Evolutionary conservation across 2,113 vertebrate species (phyloP), one percentile per base, ranked within the genome.

Genomic region (Cryptotis parvus): DNA sequence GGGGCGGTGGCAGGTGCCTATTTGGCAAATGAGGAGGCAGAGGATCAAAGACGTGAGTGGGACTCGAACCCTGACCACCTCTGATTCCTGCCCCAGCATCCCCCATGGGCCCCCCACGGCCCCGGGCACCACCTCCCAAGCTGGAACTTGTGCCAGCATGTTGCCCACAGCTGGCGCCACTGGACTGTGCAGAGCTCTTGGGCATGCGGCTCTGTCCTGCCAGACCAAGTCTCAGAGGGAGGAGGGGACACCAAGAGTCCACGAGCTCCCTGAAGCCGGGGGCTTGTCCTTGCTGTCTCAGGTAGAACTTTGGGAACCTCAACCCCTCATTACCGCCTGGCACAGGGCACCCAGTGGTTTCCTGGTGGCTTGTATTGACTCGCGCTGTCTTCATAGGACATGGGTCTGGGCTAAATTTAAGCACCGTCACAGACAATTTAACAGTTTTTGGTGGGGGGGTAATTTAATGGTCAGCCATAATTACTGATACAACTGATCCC

Each of bases 401-500:
- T 91, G 81, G 66, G 65, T 89, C 90, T 94, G 95, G 90, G 97
- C 97, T 97, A 98, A 98, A 98, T 98, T 98, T 98, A 98, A 97
- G 96, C 91, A 72, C 93, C 85, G 97, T 97, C 97, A 66, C 76
- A 91, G 97, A 94, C 97, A 97, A 98, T 97, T 97, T 97, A 90
- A 96, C 95, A 95, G 96, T 89, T 95, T 97, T 96, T 65, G 63
- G 26, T 27, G 63, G 16, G 22, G 77, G 84, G 79, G 95, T 96
- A 98, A 98, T 98, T 98, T 97, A 76, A 98, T 94, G 98, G 97
- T 97, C 95, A 98, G 97, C 98, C 98, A 97, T 97, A 98, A 98
- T 98, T 98, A 97, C 98, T 5, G 72, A 96, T 91, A 97, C 97
- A 97, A 94, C 93, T 95, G 97, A 94, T 96, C 95, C 96, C 97